A percentile compares a stretch with the other conserved stretches of the same genome.
phyloP scores from a whole-genome alignment of 2,113 vertebrate species.

The Nesoenas mayeri region DNA sequence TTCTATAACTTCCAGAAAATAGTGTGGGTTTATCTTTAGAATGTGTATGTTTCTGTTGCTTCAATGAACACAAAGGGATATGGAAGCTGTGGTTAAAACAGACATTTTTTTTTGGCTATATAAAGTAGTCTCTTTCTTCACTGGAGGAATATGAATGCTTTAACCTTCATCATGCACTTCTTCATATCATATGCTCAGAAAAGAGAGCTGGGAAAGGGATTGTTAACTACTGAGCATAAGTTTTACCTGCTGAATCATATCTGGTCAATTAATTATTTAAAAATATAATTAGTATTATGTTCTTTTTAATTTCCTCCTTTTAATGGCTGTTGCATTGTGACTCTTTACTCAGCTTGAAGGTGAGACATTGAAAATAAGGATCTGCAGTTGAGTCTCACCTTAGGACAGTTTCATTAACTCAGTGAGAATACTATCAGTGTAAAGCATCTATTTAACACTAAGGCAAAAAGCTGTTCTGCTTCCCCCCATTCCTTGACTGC shows the following conservation, averaged over 20 bases:
- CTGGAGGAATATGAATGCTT: not conserved
- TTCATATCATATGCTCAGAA: not conserved
- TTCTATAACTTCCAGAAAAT: not conserved
- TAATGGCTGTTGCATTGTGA: not conserved
- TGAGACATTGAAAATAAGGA: not conserved
- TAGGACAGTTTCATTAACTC: not conserved
- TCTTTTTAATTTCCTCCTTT: not conserved
- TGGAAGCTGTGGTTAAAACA: not conserved
- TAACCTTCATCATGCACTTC: not conserved
- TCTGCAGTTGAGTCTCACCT: not conserved
- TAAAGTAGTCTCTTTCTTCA: not conserved
- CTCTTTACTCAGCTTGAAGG: not conserved
- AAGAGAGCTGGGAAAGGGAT: not conserved
- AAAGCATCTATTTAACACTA: not conserved
- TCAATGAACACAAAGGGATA: not conserved
- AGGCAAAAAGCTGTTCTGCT: not conserved
- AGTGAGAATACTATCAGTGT: not conserved
- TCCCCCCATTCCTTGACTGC: not conserved
- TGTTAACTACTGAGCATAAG: not conserved
- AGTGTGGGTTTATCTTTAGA: not conserved
- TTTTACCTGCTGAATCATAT: not conserved
- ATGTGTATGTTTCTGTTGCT: not conserved
- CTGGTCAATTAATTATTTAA: not conserved
- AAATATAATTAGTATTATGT: not conserved
- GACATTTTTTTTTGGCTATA: not conserved